Conservation (phyloP, 2,888 invertebrate genomes). For the Xylophagus ater region DNA sequence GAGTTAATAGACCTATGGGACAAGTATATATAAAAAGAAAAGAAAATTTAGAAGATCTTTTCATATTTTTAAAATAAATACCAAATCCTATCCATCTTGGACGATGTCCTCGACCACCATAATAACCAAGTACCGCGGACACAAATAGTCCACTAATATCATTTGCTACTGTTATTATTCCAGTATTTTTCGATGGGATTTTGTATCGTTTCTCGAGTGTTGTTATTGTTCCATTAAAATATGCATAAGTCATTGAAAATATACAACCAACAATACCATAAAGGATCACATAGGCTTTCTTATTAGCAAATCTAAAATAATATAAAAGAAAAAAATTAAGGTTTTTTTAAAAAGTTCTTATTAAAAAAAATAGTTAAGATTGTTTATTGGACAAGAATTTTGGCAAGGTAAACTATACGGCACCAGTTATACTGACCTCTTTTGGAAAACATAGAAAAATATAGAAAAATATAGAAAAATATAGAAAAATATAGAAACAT, state of each 20-base stretch:
- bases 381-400: too few relatives aligned
- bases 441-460: too few relatives aligned
- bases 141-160: slow-evolving; percentile 60
- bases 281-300: slow-evolving; percentile 43
- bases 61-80: slow-evolving; percentile 15
- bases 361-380: too few relatives aligned
- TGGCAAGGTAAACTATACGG: too few relatives aligned
- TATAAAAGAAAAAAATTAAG: slow-evolving; percentile 3
- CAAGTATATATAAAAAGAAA: background rate
- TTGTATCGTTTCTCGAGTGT: slow-evolving; percentile 63
- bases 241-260: slow-evolving; percentile 56
- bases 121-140: slow-evolving; percentile 55
- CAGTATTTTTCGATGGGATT: slow-evolving; percentile 59
- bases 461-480: too few relatives aligned
- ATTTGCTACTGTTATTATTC: slow-evolving; percentile 61
- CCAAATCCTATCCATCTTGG: slow-evolving; percentile 60
- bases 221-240: slow-evolving; percentile 63
- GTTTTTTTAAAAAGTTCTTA: background rate
- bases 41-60: background rate
- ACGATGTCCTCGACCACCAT: slow-evolving; percentile 57
- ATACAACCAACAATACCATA: slow-evolving; percentile 58
- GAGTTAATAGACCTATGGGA: slow-evolving; percentile 41
- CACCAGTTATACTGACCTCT: too few relatives aligned
- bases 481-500: too few relatives aligned
- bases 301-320: slow-evolving; percentile 35